Conservation (phyloP, 2,797 vertebrate species). For the Enteromius paludinosus region DNA sequence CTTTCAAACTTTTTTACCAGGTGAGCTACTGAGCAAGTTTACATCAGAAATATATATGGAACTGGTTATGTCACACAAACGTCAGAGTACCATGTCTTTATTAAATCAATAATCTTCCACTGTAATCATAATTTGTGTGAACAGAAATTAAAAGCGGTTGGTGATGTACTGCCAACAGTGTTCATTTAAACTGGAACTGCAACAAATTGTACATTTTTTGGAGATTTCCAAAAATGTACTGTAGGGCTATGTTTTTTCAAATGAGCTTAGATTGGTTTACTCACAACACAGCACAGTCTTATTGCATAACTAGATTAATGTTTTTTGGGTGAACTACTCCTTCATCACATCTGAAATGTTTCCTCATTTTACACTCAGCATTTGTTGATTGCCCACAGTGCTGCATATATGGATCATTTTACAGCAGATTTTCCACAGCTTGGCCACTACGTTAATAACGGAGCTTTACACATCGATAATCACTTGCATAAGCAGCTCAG, state of each 20-base stretch:
- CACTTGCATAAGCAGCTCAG: not conserved
- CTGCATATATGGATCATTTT: not conserved
- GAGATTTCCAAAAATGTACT: not conserved
- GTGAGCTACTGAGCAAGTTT: not conserved
- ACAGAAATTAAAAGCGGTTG: not conserved
- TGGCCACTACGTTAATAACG: not conserved
- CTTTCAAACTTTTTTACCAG: not conserved
- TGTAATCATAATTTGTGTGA: not conserved
- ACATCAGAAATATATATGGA: not conserved
- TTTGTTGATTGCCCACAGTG: constrained; percentile 9
- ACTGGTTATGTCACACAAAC: not conserved
- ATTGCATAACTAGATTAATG: not conserved
- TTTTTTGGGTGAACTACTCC: not conserved
- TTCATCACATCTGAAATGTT: constrained; percentile 8
- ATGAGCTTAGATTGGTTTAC: not conserved
- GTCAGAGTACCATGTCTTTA: not conserved
- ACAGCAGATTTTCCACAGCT: not conserved
- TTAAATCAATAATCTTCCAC: not conserved
- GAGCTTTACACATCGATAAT: constrained; percentile 8
- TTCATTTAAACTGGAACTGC: not conserved
- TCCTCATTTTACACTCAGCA: not conserved
- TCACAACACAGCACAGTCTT: not conserved
- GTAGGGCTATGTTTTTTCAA: not conserved
- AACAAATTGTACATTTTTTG: not conserved
- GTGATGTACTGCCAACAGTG: not conserved